phyloP scores from a whole-genome alignment of 2,113 vertebrate species.

The Oenanthe melanoleuca region DNA sequence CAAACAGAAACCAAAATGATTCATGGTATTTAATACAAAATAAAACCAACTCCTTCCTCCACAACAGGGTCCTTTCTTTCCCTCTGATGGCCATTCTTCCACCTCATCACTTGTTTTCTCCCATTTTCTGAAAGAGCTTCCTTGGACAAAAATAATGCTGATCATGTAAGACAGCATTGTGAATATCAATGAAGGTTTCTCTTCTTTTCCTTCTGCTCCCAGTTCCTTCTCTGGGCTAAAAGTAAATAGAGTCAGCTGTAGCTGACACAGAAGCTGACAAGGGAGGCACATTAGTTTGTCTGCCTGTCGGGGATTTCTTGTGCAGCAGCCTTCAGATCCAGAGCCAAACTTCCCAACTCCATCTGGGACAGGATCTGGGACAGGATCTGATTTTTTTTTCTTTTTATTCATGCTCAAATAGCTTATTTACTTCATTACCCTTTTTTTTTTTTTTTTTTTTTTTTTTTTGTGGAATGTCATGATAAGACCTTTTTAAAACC shows the following conservation, averaged over 20 bases:
- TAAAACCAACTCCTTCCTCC: background rate
- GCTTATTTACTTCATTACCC: background rate
- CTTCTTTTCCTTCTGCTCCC: constrained; percentile 20
- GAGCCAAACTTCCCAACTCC: background rate
- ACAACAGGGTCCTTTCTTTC: background rate
- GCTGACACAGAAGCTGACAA: constrained; percentile 53
- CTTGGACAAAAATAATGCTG: constrained; percentile 46
- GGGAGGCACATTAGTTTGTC: constrained; percentile 20
- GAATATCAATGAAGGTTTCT: constrained; percentile 64
- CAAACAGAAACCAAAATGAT: background rate
- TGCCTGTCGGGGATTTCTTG: background rate
- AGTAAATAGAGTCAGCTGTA: constrained; percentile 58
- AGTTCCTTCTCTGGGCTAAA: constrained; percentile 37
- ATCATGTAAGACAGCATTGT: constrained; percentile 28
- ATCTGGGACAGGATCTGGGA: constrained; percentile 27
- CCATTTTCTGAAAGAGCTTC: constrained; percentile 26
- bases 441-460: background rate
- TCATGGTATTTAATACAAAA: background rate
- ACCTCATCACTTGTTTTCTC: constrained; percentile 49
- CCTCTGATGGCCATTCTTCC: background rate
- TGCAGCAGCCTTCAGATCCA: constrained; percentile 30
- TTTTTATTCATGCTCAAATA: background rate
- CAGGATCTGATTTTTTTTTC: background rate
- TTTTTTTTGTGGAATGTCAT: background rate
- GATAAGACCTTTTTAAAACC: background rate